phyloP scores from a whole-genome alignment of 2,888 invertebrate genomes.

The Melipona bicolor region DNA sequence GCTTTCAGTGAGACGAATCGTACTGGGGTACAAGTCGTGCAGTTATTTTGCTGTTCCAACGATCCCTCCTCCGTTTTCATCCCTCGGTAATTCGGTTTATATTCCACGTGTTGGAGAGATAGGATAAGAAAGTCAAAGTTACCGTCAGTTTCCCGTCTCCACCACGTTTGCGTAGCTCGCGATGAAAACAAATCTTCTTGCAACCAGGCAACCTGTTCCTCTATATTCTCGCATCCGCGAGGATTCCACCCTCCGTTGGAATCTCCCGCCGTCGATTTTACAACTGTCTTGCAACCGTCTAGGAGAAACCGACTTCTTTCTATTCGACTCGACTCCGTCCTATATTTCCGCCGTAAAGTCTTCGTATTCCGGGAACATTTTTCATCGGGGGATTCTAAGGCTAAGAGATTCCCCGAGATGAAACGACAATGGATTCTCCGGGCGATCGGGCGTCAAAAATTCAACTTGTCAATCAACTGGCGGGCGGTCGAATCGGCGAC shows the following conservation, averaged over 20 bases:
- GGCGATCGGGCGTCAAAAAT: conserved; percentile 27
- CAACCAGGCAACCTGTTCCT: conserved; percentile 33
- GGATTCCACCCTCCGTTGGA: conserved; percentile 51
- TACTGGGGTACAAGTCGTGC: too few relatives aligned
- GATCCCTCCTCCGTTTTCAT: conserved; percentile 17
- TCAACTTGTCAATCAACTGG: conserved; percentile 6
- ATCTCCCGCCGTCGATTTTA: conserved; percentile 55
- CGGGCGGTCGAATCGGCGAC: not conserved
- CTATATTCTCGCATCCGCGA: conserved; percentile 49
- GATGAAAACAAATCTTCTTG: conserved; percentile 65
- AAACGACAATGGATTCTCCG: conserved; percentile 14
- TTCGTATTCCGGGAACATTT: conserved; percentile 24
- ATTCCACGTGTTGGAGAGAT: conserved; percentile 38
- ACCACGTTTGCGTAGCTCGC: conserved; percentile 59
- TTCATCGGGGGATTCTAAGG: not conserved
- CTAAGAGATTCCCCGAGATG: conserved; percentile 17
- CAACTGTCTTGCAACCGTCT: conserved; percentile 25
- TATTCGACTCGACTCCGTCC: conserved; percentile 12
- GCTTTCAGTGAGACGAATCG: too few relatives aligned
- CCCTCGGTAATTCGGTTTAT: conserved; percentile 54
- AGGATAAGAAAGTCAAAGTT: conserved; percentile 38
- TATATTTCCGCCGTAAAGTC: conserved; percentile 28
- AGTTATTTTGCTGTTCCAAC: conserved; percentile 15
- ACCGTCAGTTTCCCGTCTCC: conserved; percentile 39
- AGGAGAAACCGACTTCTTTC: conserved; percentile 1